Conservation (phyloP, 2,888 invertebrate genomes). For the Amiota communis region DNA sequence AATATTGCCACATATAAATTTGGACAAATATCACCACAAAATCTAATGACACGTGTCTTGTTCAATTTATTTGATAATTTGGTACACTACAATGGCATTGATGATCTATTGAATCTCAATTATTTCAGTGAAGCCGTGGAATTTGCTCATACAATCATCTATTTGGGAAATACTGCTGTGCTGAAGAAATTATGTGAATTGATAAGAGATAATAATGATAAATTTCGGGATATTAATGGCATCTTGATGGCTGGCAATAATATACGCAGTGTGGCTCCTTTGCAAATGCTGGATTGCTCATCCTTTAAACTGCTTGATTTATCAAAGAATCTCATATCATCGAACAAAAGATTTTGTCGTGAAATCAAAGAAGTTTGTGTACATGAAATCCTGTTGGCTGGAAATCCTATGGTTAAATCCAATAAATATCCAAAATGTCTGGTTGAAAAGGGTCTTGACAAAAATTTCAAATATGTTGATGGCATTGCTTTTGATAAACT, state of each 20-base stretch:
- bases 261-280: slow-evolving; percentile 56
- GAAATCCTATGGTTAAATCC: slow-evolving; percentile 61
- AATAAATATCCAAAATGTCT: slow-evolving; percentile 64
- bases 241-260: slow-evolving; percentile 60
- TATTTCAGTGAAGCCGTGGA: slow-evolving; percentile 53
- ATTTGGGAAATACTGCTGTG: slow-evolving; percentile 59
- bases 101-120: slow-evolving; percentile 54
- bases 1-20: no score
- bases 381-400: slow-evolving; percentile 54
- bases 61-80: no score
- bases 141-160: slow-evolving; percentile 57
- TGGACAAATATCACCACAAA: no score
- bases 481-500: slow-evolving; percentile 19
- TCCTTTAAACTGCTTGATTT: slow-evolving; percentile 63
- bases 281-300: slow-evolving; percentile 59
- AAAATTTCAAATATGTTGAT: slow-evolving; percentile 64
- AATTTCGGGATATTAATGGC: slow-evolving; percentile 60
- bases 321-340: slow-evolving; percentile 58
- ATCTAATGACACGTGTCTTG: no score
- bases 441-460: slow-evolving; percentile 47
- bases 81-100: no score
- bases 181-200: slow-evolving; percentile 60
- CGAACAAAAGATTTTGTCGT: slow-evolving; percentile 56
- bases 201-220: slow-evolving; percentile 62
- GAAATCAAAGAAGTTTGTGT: slow-evolving; percentile 61